These are phyloP conservation scores for Ptilonorhynchus violaceus DNA, from an alignment of 2,113 vertebrate species.

Conservation along the genomic window DNA sequence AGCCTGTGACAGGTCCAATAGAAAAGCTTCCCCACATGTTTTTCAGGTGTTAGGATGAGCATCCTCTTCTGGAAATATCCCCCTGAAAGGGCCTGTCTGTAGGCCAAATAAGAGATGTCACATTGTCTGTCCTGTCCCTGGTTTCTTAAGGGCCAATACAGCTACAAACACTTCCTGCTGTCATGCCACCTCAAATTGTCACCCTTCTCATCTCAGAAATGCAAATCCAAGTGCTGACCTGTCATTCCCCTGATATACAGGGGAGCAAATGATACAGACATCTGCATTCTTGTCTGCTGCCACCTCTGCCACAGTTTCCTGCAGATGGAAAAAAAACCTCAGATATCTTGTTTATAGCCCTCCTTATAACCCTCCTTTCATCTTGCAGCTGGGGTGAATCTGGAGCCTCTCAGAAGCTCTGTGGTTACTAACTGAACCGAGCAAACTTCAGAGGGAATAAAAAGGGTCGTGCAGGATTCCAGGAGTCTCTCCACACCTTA, in stretches of 20 bases:
- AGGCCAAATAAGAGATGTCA: neutral
- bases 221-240: constrained; percentile 40
- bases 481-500: neutral
- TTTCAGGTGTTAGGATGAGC: neutral
- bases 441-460: constrained; percentile 12
- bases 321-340: neutral
- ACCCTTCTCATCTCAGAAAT: constrained; percentile 30
- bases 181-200: constrained; percentile 15
- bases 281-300: constrained; percentile 38
- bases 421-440: neutral
- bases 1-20: neutral
- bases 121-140: neutral
- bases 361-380: neutral
- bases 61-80: neutral
- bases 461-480: neutral
- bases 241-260: constrained; percentile 26
- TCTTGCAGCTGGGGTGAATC: neutral
- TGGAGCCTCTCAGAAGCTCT: neutral
- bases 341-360: neutral
- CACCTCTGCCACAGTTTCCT: neutral
- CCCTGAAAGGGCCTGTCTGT: rapidly evolving
- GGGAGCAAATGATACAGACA: constrained; percentile 38
- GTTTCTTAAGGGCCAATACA: neutral
- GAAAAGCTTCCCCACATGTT: neutral
- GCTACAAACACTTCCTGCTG: constrained; percentile 16